Percentiles rank a stretch among this genome's conserved stretches.
Conservation (phyloP, 2,888 invertebrate genomes). For the Gonocerus acuteangulatus region DNA sequence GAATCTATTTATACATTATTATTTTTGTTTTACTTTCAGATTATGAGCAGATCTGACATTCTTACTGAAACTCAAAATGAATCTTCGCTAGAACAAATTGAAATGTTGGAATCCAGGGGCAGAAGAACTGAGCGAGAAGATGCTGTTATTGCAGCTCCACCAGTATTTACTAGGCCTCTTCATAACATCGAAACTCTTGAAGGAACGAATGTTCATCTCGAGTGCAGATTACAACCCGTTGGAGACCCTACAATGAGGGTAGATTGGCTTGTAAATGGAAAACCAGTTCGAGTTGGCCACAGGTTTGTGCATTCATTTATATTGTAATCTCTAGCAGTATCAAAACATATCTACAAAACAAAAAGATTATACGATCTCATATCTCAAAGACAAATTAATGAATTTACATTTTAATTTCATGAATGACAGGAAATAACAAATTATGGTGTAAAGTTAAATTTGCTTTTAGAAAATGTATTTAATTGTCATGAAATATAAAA, state of each 20-base stretch:
- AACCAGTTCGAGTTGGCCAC: conserved; percentile 76
- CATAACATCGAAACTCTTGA: conserved; percentile 86
- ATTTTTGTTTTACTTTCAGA: too few relatives aligned
- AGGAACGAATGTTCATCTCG: conserved; percentile 84
- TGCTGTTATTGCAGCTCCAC: conserved; percentile 73
- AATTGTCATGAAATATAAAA: too few relatives aligned
- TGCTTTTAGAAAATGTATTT: too few relatives aligned
- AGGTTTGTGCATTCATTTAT: conserved; percentile 16
- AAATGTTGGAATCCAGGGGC: conserved; percentile 73
- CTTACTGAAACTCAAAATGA: conserved; percentile 87
- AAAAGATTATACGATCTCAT: too few relatives aligned
- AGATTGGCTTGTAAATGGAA: conserved; percentile 94
- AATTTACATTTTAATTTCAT: too few relatives aligned
- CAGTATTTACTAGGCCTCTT: conserved; percentile 76
- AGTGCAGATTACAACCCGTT: conserved; percentile 82
- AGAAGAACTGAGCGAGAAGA: conserved; percentile 68
- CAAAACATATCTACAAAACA: too few relatives aligned
- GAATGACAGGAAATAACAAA: too few relatives aligned
- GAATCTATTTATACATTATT: too few relatives aligned
- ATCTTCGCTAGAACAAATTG: conserved; percentile 84
- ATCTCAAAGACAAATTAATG: too few relatives aligned
- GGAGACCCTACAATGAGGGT: conserved; percentile 87
- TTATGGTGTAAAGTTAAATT: too few relatives aligned
- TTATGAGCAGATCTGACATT: conserved; percentile 72
- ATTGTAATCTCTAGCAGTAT: too few relatives aligned